Base-by-base conservation (phyloP, 2,888 invertebrate species). In the Lacanobia wlatinum region DNA sequence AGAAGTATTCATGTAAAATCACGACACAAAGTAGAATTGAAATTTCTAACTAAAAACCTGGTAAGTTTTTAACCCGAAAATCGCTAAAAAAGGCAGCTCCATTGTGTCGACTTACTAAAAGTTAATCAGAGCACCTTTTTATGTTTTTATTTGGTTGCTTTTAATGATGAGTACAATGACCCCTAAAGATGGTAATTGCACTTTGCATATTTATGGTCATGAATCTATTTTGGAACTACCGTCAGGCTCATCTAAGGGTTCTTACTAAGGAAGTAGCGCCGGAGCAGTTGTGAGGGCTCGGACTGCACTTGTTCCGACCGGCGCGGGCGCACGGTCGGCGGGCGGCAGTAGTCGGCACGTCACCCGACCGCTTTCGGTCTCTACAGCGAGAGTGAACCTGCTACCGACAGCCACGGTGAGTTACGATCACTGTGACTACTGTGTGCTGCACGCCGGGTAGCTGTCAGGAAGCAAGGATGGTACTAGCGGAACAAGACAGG, bases 291-390 rank as follows among this genome's bases (percentile, higher is more conserved):
- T n/a, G 46, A 66, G 77, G 73, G 66, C 38, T 66, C 61, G 70
- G 71, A 63, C 16, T 63, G 72, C 18, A 52, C 52, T 21, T 46
- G 68, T 46, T 64, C 69, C 46, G 53, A 61, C 67, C 58, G 53
- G 61, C 60, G 52, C 65, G 66, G 14, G 43, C 60, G 52, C 65
- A 67, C 75, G 14, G 61, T 64, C 56, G 34, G 69, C 67, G 10
- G 6, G n/a, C 58, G 58, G 38, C 38, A 21, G 58, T 8, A 28
- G 55, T 40, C 40, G 84, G 84, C 76, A 83, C 82, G 85, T 84
- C 78, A 82, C 82, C 72, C 67, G 80, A 84, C 87, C 72, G 84
- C 92, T 92, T 91, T 92, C 90, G 53, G 88, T 92, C 92, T 92
- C 90, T 61, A 68, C 76, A 85, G 90, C 74, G 91, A 90, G 91